A percentile compares a stretch with the other conserved stretches of the same genome.
These are phyloP conservation scores for Drosophila azteca DNA, from an alignment of 1,140 invertebrate species.

Conservation along the genomic window DNA sequence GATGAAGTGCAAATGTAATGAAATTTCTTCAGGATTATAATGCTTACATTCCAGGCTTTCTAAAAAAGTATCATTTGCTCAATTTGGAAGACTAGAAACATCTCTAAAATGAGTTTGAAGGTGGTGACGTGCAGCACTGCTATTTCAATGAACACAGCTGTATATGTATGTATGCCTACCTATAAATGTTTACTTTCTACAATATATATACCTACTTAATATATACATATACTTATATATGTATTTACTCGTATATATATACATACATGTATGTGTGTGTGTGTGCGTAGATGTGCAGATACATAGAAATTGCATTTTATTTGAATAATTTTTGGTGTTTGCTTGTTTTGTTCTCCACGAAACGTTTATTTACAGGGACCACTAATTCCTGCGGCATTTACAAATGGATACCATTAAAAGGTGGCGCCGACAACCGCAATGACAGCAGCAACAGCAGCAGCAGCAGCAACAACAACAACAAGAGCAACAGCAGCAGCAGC, in stretches of 20 bases:
- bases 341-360: slow-evolving; percentile 73
- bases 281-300: slow-evolving; percentile 60
- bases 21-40: no score
- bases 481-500: slow-evolving; percentile 77
- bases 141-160: no score
- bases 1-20: no score
- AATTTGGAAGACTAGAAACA: no score
- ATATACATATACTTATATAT: slow-evolving; percentile 39
- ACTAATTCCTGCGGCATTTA: slow-evolving; percentile 96
- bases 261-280: slow-evolving; percentile 40
- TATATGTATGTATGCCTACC: slow-evolving; percentile 9
- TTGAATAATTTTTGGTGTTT: slow-evolving; percentile 78
- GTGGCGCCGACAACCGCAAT: slow-evolving; percentile 79
- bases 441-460: slow-evolving; percentile 66
- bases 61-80: no score
- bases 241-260: slow-evolving; percentile 46
- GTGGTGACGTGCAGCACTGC: no score
- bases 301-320: slow-evolving; percentile 58
- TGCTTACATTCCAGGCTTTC: no score
- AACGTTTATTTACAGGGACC: slow-evolving; percentile 88
- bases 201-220: slow-evolving; percentile 36
- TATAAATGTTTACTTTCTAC: slow-evolving; percentile 60
- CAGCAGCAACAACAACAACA: slow-evolving; percentile 39
- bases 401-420: slow-evolving; percentile 96
- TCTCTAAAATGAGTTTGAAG: no score